Evolutionary conservation across 2,113 vertebrate genomes (phyloP), one percentile per base, ranked within the genome.

Genomic region (Cochlearius cochlearius): DNA sequence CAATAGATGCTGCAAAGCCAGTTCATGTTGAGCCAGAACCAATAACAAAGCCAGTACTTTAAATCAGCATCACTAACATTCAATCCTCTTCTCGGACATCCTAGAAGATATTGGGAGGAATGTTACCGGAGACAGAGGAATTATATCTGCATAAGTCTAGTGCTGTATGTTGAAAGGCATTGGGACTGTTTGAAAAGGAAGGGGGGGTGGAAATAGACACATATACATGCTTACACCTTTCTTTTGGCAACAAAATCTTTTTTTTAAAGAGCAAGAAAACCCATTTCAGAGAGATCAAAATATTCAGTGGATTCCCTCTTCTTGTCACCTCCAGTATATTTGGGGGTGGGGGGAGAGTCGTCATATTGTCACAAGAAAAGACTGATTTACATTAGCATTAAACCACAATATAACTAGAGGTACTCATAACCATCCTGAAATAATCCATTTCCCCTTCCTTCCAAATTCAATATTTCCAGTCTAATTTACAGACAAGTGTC

Each of bases 401-500:
- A 90, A 49, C 6, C 27, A 81, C 63, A 90, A 78, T 67, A 38
- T 60, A 72, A 88, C 59, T 64, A 63, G 19, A 94, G 5, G 9
- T 63, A 53, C 56, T 78, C 62, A 73, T 14, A 74, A 83, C 41
- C 36, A 88, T 75, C 30, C 64, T 56, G 64, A 93, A 93, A 88
- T 30, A 92, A 88, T 67, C 50, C 2, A 77, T 88, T 93, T 88
- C n/a, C 14, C 4, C 19, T 89, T 93, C 60, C 27, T 95, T 94
- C 64, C 21, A 94, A 77, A 94, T 45, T 77, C 79, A 81, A 56
- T 34, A 78, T 81, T 93, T 93, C 72, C 88, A 92, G 86, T 47
- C 59, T 92, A 80, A 93, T 88, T 93, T 96, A 63, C 59, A 91
- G 86, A 47, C 68, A 92, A 85, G 60, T 60, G 49, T 72, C 86